A percentile compares a stretch with the other conserved stretches of the same genome.
phyloP scores from a whole-genome alignment of 2,888 invertebrate species.

The Deroplatys truncata region DNA sequence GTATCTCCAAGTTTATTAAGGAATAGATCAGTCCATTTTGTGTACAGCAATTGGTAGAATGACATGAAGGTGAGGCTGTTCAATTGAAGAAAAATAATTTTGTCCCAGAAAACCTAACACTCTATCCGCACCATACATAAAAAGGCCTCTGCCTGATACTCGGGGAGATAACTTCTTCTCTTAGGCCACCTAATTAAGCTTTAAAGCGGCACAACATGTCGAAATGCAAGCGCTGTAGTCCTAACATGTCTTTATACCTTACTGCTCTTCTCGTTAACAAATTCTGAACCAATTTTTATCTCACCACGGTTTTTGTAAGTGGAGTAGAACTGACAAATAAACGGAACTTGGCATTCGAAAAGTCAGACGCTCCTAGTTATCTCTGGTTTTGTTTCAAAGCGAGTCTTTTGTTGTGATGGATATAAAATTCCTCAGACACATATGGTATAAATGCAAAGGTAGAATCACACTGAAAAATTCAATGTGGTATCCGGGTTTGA shows the following conservation, averaged over 20 bases:
- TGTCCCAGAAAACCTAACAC: not conserved
- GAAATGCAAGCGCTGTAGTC: not conserved
- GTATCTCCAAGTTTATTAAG: not conserved
- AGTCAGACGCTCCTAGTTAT: too few species aligned
- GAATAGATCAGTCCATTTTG: not conserved
- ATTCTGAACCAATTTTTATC: not conserved
- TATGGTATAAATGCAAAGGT: too few species aligned
- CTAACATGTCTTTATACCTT: not conserved
- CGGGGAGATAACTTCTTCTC: not conserved
- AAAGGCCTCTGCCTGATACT: not conserved
- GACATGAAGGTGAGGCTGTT: not conserved
- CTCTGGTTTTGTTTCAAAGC: too few species aligned
- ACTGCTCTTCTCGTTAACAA: not conserved
- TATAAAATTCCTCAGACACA: too few species aligned
- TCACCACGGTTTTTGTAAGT: not conserved
- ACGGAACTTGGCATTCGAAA: too few species aligned
- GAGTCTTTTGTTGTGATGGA: too few species aligned
- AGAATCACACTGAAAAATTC: too few species aligned
- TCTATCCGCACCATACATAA: not conserved
- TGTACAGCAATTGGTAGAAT: not conserved
- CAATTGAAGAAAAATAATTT: constrained; percentile 1
- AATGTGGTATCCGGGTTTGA: too few species aligned
- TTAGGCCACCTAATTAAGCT: not conserved
- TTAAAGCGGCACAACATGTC: not conserved
- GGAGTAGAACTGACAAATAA: too few species aligned